Base-by-base conservation (phyloP, 2,113 vertebrate species). In the Lagopus muta region DNA sequence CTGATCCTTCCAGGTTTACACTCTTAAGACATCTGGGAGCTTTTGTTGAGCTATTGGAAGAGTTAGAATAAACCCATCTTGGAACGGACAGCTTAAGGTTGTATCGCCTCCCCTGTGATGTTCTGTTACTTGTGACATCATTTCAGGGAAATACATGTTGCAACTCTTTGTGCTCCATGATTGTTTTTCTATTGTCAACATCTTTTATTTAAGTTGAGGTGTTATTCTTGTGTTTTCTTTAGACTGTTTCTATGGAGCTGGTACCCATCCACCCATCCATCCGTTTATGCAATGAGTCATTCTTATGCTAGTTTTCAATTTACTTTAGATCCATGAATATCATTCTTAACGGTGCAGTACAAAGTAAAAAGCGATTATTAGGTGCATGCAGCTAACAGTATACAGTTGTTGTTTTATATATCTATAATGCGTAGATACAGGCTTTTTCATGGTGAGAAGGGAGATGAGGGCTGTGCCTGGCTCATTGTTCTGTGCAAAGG, bases 121-220 rank as follows among this genome's bases (percentile, higher is more conserved):
- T 17, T 72, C 18, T 18, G 3, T 45, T 30, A 40, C 36, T 61
- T 67, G 15, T 62, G 42, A 16, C 11, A 60, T n/a, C 13, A 12
- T 65, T 70, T 19, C n/a, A 43, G 43, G 10, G 52, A 48, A 61
- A 66, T 13, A 3, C 6, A 20, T 1, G 20, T 36, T 81, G 20
- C 32, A 87, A 4, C 13, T 81, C 38, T n/a, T 4, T 22, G 15
- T 8, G 11, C 28, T 2, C 38, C 50, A 27, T 25, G 5, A 13
- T 4, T 22, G 30, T 11, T 34, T 48, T n/a, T 52, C n/a, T 40
- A 0, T 15, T 38, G 2, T 48, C 4, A 25, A 3, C 16, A 17
- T 47, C 13, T 40, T 42, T 61, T 61, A n/a, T 25, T 60, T 48
- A 57, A 40, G 47, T 27, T 70, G 34, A 48, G 45, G n/a, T 34